Conservation (phyloP, 2,113 vertebrate species). For the Chamaea fasciata region DNA sequence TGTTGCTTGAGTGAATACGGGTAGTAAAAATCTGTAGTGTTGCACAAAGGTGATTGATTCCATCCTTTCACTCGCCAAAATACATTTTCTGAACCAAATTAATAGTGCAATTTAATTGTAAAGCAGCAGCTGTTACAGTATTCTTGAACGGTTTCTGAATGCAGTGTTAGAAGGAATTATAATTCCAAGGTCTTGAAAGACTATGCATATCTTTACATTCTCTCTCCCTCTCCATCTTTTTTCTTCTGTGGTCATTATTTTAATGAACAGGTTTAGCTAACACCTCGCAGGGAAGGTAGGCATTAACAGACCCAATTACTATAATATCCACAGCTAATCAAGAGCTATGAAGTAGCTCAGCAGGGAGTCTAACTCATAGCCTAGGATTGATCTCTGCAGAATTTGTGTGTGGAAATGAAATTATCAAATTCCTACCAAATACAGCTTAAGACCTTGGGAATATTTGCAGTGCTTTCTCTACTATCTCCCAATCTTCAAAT, state of each 20-base stretch:
- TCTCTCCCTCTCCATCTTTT: neutral
- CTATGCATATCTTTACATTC: neutral
- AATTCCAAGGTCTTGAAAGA: conserved; percentile 23
- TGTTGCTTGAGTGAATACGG: neutral
- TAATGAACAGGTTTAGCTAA: neutral
- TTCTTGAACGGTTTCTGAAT: neutral
- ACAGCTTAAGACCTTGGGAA: neutral
- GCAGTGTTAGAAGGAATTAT: neutral
- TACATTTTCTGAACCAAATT: neutral
- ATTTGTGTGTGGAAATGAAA: neutral
- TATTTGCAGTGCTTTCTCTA: accelerated
- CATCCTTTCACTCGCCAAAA: neutral
- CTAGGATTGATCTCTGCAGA: neutral
- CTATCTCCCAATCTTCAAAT: neutral
- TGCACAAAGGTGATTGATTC: neutral
- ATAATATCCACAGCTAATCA: conserved; percentile 8
- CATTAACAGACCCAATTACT: conserved; percentile 1
- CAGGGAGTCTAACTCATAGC: neutral
- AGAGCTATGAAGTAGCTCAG: neutral
- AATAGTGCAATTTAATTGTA: neutral
- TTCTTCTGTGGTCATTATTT: neutral
- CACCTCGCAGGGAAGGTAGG: neutral
- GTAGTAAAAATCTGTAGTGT: conserved; percentile 3
- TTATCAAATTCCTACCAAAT: neutral
- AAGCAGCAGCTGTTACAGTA: neutral